Base-by-base conservation (phyloP, 2,113 vertebrate species). In the Hypocryptadius cinnamomeus region DNA sequence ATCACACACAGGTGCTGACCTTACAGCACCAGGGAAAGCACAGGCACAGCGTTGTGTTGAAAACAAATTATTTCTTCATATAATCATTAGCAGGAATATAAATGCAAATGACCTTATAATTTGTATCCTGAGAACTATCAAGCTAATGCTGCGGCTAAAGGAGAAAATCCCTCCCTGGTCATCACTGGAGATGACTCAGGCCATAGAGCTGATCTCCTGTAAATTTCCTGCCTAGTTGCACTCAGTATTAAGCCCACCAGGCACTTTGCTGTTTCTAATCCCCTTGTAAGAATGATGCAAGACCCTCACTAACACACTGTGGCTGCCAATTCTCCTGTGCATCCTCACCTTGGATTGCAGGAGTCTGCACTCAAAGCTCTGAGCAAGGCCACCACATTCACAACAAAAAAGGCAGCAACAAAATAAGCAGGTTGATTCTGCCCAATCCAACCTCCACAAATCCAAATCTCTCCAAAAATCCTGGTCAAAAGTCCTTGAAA, bases 1-100 rank as follows among this genome's bases (percentile, higher is more conserved):
- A 37, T 37, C 60, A 60, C 1, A 4, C 33, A 39, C 30, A 23
- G 0, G 1, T 2, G 0, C 64, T 64, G 65, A 47, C 40, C 70
- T 63, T 20, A 33, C 9, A 11, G 30, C 8, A 5, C 0, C 0
- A 81, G 56, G 40, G 39, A 72, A 89, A 72, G 69, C 61, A 42
- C 1, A 0, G 64, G 7, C 59, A 40, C n/a, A 15, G 30, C 1
- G 14, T 0, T 63, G 35, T 63, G 42, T 5, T 73, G 42, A 63
- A 65, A 91, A 66, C 25, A 65, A 70, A 59, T 25, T 44, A 17
- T 8, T 56, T 74, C 51, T 64, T 79, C 61, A 30, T 50, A 28
- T 0, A 16, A 12, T 63, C 54, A 47, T 73, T 73, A 77, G 47
- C 24, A 66, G 70, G 86, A 91, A 64, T 63, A 79, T 8, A 82